Evolutionary conservation across 1,140 invertebrate species (phyloP).

Genomic region (Cherax quadricarinatus): DNA sequence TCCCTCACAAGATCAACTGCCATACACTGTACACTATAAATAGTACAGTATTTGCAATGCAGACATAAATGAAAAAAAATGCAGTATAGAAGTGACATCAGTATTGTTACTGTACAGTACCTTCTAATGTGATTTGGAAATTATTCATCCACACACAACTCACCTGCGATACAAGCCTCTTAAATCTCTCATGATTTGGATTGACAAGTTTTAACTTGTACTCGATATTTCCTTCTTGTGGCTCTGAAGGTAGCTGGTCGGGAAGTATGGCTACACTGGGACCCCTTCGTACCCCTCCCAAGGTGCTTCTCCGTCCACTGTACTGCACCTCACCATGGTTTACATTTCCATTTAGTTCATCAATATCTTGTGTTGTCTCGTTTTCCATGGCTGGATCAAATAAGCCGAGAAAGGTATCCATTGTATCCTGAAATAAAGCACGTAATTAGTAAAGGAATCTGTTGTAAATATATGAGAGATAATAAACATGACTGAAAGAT

Average conservation of each 20-base stretch:
- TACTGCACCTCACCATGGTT: constrained; percentile 5
- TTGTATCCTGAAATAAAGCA: constrained; percentile 63
- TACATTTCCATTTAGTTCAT: constrained; percentile 63
- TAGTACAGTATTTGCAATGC: no score
- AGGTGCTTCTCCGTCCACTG: constrained; percentile 11
- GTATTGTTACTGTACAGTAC: no score
- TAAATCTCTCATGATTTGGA: constrained; percentile 89
- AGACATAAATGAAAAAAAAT: no score
- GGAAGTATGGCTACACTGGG: constrained; percentile 74
- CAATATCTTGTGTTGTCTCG: constrained; percentile 67
- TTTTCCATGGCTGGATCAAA: constrained; percentile 74
- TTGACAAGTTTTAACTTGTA: constrained; percentile 94
- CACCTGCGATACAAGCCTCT: constrained; percentile 92
- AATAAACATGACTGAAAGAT: background rate
- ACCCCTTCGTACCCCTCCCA: constrained; percentile 44
- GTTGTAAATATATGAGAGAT: background rate
- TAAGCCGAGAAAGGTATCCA: constrained; percentile 74
- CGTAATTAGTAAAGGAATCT: background rate
- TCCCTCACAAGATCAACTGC: no score
- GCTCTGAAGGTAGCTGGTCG: constrained; percentile 88
- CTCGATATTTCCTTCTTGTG: constrained; percentile 93
- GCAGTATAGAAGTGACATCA: no score
- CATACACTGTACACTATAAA: no score
- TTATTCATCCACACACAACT: background rate
- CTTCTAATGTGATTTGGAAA: no score